These are phyloP conservation scores for Diplazon laetatorius DNA, from an alignment of 2,888 invertebrate species.

Conservation along the genomic window DNA sequence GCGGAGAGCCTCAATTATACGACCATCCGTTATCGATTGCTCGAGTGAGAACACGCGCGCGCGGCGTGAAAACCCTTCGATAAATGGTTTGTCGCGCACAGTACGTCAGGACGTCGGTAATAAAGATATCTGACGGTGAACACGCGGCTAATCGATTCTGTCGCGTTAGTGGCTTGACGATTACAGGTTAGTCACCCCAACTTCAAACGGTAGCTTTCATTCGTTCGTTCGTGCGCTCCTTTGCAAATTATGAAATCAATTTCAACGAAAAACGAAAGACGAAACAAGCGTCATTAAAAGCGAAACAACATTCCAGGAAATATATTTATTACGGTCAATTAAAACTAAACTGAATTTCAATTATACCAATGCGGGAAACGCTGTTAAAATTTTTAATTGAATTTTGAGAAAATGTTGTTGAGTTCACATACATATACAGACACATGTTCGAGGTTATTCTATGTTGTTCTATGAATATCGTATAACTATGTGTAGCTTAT, in stretches of 20 bases:
- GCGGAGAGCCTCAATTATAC: not conserved
- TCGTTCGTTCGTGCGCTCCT: conserved; percentile 44
- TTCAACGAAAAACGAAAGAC: not conserved
- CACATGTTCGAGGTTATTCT: too few species aligned
- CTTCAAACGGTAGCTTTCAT: conserved; percentile 70
- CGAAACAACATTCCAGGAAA: too few species aligned
- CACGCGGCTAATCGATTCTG: conserved; percentile 69
- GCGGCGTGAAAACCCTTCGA: conserved; percentile 61
- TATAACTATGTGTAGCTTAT: too few species aligned
- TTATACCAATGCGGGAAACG: too few species aligned
- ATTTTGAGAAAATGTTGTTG: too few species aligned
- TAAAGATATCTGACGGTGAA: conserved; percentile 29
- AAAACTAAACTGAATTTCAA: too few species aligned
- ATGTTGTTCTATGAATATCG: too few species aligned
- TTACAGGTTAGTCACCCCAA: conserved; percentile 71
- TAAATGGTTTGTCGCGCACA: conserved; percentile 66
- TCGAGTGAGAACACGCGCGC: not conserved
- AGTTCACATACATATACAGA: too few species aligned
- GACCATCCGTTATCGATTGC: conserved; percentile 22
- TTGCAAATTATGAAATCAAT: conserved; percentile 20
- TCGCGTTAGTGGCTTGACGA: conserved; percentile 69
- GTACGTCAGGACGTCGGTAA: conserved; percentile 37
- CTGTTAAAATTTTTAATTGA: too few species aligned
- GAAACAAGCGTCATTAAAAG: not conserved
- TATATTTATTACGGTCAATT: too few species aligned